Evolutionary conservation across 2,113 vertebrate genomes (phyloP).

Genomic region (Hucho hucho): DNA sequence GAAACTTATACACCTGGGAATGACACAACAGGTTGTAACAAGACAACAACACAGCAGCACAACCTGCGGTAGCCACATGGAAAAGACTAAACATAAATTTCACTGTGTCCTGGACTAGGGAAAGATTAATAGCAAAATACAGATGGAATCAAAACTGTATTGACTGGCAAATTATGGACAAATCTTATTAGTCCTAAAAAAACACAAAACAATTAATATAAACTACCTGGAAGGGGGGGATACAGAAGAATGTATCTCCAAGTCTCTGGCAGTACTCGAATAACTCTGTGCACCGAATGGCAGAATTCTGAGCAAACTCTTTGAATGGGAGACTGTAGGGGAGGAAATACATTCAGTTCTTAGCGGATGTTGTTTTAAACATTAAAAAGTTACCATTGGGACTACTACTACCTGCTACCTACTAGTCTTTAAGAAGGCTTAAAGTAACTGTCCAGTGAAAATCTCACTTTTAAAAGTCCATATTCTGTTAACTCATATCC

Average conservation of each 20-base stretch:
- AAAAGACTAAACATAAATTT: not conserved
- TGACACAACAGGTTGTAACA: not conserved
- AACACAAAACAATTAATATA: not conserved
- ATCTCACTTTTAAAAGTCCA: too few relatives aligned
- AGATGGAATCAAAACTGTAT: not conserved
- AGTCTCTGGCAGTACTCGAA: constrained; percentile 86
- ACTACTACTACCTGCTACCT: too few relatives aligned
- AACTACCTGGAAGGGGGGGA: constrained; percentile 87
- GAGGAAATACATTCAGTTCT: not conserved
- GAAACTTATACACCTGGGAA: constrained; percentile 84
- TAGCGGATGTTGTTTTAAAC: not conserved
- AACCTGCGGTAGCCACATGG: not conserved
- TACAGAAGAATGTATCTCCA: constrained; percentile 64
- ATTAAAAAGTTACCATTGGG: too few relatives aligned
- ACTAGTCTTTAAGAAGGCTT: too few relatives aligned
- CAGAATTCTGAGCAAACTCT: constrained; percentile 77
- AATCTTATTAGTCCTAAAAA: not conserved
- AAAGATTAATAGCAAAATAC: not conserved
- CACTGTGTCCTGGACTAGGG: not conserved
- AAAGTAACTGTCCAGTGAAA: too few relatives aligned
- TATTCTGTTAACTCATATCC: too few relatives aligned
- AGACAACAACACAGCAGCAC: constrained; percentile 23
- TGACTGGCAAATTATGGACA: not conserved
- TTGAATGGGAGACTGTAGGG: constrained; percentile 75
- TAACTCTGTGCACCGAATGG: constrained; percentile 85